phyloP scores from a whole-genome alignment of 2,113 vertebrate genomes.

The Oreochromis tanganicae region DNA sequence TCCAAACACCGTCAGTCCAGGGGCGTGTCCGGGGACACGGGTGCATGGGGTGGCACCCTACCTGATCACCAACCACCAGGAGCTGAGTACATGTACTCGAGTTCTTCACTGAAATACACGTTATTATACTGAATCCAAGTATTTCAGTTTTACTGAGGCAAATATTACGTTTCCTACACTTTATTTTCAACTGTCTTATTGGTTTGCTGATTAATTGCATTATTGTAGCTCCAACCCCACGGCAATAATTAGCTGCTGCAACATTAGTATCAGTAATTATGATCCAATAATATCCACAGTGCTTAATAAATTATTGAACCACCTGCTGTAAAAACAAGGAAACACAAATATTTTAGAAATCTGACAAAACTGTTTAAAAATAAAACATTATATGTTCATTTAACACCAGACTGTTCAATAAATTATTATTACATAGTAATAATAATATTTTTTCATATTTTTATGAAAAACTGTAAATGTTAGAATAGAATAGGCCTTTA shows the following conservation, averaged over 20 bases:
- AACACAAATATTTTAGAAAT: not conserved
- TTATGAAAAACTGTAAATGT: not conserved
- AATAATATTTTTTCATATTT: not conserved
- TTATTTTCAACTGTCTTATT: not conserved
- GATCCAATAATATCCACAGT: not conserved
- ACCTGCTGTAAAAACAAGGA: not conserved
- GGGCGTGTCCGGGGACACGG: not conserved
- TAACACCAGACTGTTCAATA: not conserved
- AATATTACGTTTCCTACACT: not conserved
- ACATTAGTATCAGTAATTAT: not conserved
- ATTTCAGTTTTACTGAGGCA: not conserved
- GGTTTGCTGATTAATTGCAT: fast-evolving
- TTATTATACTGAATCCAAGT: not conserved
- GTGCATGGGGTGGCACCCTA: not conserved
- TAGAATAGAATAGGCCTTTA: not conserved
- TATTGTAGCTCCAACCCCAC: not conserved
- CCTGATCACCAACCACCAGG: fast-evolving
- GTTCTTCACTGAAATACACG: not conserved
- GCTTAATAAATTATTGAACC: not conserved
- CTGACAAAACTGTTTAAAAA: not conserved
- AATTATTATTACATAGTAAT: not conserved
- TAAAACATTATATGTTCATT: not conserved
- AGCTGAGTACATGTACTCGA: not conserved
- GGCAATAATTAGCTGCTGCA: not conserved
- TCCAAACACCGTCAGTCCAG: not conserved